These are phyloP conservation scores for Anser cygnoides DNA, from an alignment of 2,113 vertebrate genomes.

Conservation along the genomic window DNA sequence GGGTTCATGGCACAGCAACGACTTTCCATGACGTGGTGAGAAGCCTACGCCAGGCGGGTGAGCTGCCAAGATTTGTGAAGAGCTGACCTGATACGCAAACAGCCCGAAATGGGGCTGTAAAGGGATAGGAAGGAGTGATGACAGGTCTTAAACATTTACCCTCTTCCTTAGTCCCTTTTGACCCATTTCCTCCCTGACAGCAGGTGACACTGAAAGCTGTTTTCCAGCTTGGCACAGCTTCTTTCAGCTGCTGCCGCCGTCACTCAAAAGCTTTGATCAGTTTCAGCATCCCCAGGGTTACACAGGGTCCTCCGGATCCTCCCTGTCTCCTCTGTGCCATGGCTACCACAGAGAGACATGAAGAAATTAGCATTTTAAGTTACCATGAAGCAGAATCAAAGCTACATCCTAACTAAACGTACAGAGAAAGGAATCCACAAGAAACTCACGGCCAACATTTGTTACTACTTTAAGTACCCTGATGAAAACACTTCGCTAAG, in stretches of 20 bases:
- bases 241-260: background rate
- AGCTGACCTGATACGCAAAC: background rate
- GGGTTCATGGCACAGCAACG: rapidly evolving
- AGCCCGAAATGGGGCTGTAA: background rate
- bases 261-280: background rate
- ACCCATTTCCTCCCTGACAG: background rate
- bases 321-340: background rate
- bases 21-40: background rate
- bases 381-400: background rate
- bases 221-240: background rate
- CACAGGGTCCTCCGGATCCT: background rate
- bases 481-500: background rate
- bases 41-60: background rate
- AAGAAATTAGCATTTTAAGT: background rate
- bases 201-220: background rate
- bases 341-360: background rate
- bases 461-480: background rate
- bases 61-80: background rate
- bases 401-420: background rate
- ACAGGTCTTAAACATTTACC: background rate
- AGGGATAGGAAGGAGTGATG: background rate
- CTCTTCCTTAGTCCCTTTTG: background rate
- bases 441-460: background rate
- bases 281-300: background rate
- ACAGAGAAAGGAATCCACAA: background rate